phyloP scores from a whole-genome alignment of 2,113 vertebrate genomes.

The Tyto alba region DNA sequence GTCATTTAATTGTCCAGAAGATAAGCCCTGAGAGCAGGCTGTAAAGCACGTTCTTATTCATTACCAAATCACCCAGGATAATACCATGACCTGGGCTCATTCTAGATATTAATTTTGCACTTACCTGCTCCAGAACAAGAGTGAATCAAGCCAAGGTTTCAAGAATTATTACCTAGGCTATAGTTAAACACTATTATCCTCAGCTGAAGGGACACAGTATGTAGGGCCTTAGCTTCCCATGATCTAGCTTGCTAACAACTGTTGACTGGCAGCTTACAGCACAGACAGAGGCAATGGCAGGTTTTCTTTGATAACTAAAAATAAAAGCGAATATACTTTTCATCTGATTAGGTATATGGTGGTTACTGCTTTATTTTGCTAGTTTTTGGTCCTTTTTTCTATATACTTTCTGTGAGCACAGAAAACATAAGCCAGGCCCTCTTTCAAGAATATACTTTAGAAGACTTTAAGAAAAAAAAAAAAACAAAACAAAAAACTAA shows the following conservation, averaged over 20 bases:
- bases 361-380: background rate
- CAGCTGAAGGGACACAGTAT: background rate
- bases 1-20: background rate
- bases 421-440: constrained; percentile 33
- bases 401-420: background rate
- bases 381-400: constrained; percentile 25
- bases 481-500: background rate
- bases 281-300: background rate
- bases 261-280: background rate
- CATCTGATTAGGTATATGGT: background rate
- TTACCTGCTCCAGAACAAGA: background rate
- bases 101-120: background rate
- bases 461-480: background rate
- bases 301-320: background rate
- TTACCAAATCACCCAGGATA: background rate
- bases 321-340: background rate
- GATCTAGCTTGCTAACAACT: background rate
- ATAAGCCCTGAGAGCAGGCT: background rate
- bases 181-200: background rate
- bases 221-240: background rate
- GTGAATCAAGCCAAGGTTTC: background rate
- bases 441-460: constrained; percentile 13
- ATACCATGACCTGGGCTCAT: background rate
- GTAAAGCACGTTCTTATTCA: background rate
- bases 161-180: background rate